These are phyloP conservation scores for Grammomys surdaster DNA, from an alignment of 2,113 vertebrate genomes.

Conservation along the genomic window DNA sequence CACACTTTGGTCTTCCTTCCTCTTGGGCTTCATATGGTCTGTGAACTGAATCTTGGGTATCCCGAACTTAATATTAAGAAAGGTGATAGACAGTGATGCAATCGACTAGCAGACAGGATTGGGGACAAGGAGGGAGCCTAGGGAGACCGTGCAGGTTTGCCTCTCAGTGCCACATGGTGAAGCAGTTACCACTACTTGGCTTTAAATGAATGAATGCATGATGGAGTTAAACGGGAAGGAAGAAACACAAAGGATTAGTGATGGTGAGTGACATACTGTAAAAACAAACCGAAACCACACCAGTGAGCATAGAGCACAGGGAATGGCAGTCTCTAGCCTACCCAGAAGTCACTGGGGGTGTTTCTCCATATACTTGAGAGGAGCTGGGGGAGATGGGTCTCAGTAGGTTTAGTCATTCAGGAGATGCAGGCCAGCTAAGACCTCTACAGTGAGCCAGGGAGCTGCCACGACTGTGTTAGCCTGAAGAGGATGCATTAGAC, in stretches of 20 bases:
- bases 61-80: not conserved
- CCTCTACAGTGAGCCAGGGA: not conserved
- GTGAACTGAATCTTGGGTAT: no score
- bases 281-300: not conserved
- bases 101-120: not conserved
- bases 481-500: not conserved
- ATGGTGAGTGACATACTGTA: not conserved
- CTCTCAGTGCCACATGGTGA: not conserved
- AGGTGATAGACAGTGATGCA: not conserved
- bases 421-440: not conserved
- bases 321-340: accelerated
- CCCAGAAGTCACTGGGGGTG: no score
- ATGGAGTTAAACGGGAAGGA: not conserved
- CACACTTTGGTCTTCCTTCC: no score
- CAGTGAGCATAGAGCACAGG: not conserved
- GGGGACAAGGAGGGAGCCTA: accelerated
- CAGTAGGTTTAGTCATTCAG: not conserved
- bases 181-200: no score
- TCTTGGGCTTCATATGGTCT: no score
- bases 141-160: not conserved
- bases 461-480: no score
- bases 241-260: no score
- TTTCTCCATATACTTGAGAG: not conserved
- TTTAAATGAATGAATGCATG: not conserved
- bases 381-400: not conserved